phyloP scores from a whole-genome alignment of 2,113 vertebrate genomes.

The Sminthopsis crassicaudata region DNA sequence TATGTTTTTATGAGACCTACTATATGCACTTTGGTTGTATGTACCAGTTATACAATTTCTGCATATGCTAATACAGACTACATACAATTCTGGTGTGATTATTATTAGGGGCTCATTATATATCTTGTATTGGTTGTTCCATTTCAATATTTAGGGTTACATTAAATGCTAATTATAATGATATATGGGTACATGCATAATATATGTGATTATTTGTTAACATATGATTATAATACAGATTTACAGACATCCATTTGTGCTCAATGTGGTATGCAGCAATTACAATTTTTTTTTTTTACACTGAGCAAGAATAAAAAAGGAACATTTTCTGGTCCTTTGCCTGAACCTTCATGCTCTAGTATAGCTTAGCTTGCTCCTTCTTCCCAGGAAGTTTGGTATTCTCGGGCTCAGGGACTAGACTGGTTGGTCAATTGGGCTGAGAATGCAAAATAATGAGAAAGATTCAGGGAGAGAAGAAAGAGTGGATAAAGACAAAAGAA shows the following conservation, averaged over 20 bases:
- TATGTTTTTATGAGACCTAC: background rate
- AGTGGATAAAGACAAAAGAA: background rate
- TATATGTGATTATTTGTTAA: background rate
- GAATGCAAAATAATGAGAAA: background rate
- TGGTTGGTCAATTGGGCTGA: background rate
- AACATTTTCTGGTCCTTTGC: background rate
- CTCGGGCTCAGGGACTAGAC: background rate
- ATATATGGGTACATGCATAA: no score
- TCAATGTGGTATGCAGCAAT: background rate
- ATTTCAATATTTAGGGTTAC: background rate
- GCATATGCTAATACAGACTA: background rate
- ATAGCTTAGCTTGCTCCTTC: background rate
- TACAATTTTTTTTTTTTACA: background rate
- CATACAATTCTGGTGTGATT: background rate
- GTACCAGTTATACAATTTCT: background rate
- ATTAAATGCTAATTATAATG: no score
- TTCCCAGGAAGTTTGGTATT: background rate
- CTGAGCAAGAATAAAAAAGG: background rate
- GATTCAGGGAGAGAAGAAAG: no score
- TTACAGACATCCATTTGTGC: background rate
- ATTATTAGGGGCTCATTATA: background rate
- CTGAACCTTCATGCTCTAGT: background rate
- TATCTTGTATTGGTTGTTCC: background rate
- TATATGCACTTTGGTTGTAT: background rate
- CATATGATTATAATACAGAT: background rate